phyloP scores from a whole-genome alignment of 2,113 vertebrate genomes.

The Pan troglodytes region NHGRI_mPanTro3-v2.1_pri NC_072404.2:55434001-55434500 shows the following conservation, averaged over 20 bases:
- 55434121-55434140: neutral
- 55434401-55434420: neutral
- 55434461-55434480: neutral
- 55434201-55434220: neutral
- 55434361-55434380: neutral
- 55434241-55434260: neutral
- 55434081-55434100: neutral
- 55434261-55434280: neutral
- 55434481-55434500: neutral
- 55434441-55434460: neutral
- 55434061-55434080: neutral
- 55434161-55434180: neutral
- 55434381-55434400: neutral
- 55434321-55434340: accelerated
- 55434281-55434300: neutral
- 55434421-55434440: neutral
- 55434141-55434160: neutral
- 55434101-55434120: neutral
- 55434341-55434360: neutral
- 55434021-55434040: neutral
- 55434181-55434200: neutral
- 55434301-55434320: neutral
- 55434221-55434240: neutral
- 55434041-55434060: neutral
- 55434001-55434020: neutral